Base-by-base conservation (phyloP, 2,797 vertebrate genomes). In the Rhinella marina region DNA sequence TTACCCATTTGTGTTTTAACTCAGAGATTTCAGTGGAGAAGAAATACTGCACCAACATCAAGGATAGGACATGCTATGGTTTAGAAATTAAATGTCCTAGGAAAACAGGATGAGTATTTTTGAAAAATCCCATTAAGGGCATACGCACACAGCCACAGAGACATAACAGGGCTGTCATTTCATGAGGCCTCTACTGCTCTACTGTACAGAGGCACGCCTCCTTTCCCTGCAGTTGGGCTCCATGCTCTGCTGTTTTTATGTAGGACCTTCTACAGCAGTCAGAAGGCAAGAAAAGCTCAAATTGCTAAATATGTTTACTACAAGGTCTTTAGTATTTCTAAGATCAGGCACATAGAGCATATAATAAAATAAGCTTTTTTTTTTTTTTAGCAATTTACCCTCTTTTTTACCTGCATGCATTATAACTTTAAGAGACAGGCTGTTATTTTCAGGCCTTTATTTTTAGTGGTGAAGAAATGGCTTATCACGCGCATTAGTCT, bases 401-500 rank as follows among this genome's bases (percentile, higher is more conserved):
- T 19, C 73, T 76, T n/a, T 11, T 41, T 48, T 12, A n/a, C 72
- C 10, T 23, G 41, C 19, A 76, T 52, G 29, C 27, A 29, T 68
- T 68, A 14, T 48, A 48, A 64, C 27, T 2, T 12, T 64, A 81
- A 48, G 14, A 41, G 12, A 41, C 61, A 25, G 61, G n/a, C 19
- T 82, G 81, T n/a, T 14, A 27, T 54, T n/a, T 21, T 19, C 29
- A 75, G 68, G 48, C n/a, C 13, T 29, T 84, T 84, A 84, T 84
- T 57, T 75, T 84, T 73, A 59, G 66, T 70, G n/a, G 9, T 41
- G 50, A 84, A 50, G 72, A 73, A 72, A 73, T 32, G 17, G 19
- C 56, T 73, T 73, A 84, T 84, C 29, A 11, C 52, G 61, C 32
- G 16, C 50, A 75, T 75, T 77, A 66, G 84, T 52, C 17, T 85